Evolutionary conservation across 2,888 invertebrate species (phyloP), one percentile per base, ranked within the genome.

Genomic region (Idaea dimidiata): DNA sequence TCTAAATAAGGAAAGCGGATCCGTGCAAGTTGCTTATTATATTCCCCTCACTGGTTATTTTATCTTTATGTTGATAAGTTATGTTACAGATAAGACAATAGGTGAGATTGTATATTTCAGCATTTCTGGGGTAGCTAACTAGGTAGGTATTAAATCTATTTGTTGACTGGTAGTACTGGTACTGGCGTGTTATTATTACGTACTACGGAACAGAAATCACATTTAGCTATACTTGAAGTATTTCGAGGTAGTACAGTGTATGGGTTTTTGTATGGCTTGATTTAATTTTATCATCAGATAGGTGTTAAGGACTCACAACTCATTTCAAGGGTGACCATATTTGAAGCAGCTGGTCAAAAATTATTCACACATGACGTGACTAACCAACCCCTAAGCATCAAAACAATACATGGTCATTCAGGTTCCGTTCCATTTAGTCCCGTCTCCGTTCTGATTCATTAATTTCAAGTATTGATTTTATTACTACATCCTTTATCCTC

Each of bases 401-500:
- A 73, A 68, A 69, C 70, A 59, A 68, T 69, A 69, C 63, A 67
- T 56, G 58, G 65, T 62, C 62, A 59, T 75, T 68, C 67, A 62
- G 68, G 68, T 70, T 75, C 75, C 81, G 87, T 86, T 79, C 83
- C 81, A 77, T 70, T 70, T 79, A 65, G 84, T 83, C 78, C 80
- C 83, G 72, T 82, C 71, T 72, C 84, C 83, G 89, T 86, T 88
- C 81, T 83, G 82, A 82, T 75, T 82, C 88, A 87, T 85, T 87
- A 79, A 80, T 74, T 80, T 72, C 76, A 72, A 58, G 72, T 82
- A 84, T 85, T 78, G 83, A 83, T 86, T 83, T 72, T 75, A 70
- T 71, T 70, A 71, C 66, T 59, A 66, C 58, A 62, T 68, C 69
- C 59, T 70, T 59, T 63, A 66, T 17, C 18, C 18, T 18, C 17